Base-by-base conservation (phyloP, 2,888 invertebrate species). In the Tribolium freemani region DNA sequence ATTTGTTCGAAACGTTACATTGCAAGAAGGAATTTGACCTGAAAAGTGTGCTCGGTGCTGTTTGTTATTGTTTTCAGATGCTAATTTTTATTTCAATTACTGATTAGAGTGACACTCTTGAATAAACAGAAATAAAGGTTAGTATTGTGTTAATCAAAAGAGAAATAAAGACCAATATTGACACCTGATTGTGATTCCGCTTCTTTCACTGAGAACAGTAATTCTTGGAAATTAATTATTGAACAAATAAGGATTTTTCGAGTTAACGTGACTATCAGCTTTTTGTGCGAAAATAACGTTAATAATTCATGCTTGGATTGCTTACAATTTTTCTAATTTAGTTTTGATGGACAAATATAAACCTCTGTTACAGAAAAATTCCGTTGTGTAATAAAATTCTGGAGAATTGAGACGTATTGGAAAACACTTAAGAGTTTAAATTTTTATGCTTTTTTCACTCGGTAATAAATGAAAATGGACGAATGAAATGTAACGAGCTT, bases 1-100 rank as follows among this genome's bases (percentile, higher is more conserved):
- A 63, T 63, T 63, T 51, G 50, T 63, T 51, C 30, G 63, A 44
- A 63, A 48, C 63, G 51, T 63, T 63, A 51, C 26, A 61, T 51
- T 63, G 50, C 63, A 63, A 63, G 44, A 44, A 44, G 57, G 63
- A 63, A 51, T 63, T 50, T 63, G 63, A 63, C 63, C 63, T 63
- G 16, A 63, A 63, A 63, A 31, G 8, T 31, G 16, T 16, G 38
- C 38, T 38, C 38, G 9, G 2, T 60, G 13, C 38, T 50, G 38
- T 50, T 61, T 61, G 48, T n/a, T 48, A 50, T 31, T 13, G 50
- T 20, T 44, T 16, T 57, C 13, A 38, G 9, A 57, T 44, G 57
- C 44, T 57, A 30, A 63, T 50, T 63, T 30, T 51, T 51, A 51
- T 30, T 61, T 21, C 13, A 46, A 51, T 31, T 63, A 50, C 11